A percentile compares a stretch with the other conserved stretches of the same genome.
These are phyloP conservation scores for Tethya wilhelma DNA, from an alignment of 37 sponge, comb jelly and placozoan genomes.

Conservation along the genomic window DNA sequence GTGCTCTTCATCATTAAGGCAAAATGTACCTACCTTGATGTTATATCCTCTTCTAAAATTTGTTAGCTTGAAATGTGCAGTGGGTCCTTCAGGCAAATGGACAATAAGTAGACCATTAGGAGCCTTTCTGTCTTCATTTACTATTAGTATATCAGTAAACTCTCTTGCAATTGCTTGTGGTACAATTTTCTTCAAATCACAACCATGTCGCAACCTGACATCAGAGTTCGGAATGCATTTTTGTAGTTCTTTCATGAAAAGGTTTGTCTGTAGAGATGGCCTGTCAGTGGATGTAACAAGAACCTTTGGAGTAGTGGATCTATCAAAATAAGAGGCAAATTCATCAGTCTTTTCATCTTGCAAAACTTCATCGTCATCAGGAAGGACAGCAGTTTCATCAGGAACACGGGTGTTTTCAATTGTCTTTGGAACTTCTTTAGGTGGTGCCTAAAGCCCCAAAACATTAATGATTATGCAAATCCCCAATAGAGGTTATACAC, in stretches of 20 bases:
- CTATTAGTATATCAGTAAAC: slow-evolving; percentile 82
- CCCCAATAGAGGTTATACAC: no score
- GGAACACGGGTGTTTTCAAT: slow-evolving; percentile 83
- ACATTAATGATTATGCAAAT: not conserved
- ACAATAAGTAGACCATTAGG: slow-evolving; percentile 93
- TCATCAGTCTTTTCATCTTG: slow-evolving; percentile 93
- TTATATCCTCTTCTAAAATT: slow-evolving; percentile 75
- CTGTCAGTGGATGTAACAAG: slow-evolving; percentile 76
- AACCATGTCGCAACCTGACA: slow-evolving; percentile 57
- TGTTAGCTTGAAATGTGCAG: slow-evolving; percentile 94
- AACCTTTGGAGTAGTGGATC: slow-evolving; percentile 75
- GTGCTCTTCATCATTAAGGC: no score
- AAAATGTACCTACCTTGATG: slow-evolving; percentile 85
- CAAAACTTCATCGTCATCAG: slow-evolving; percentile 85
- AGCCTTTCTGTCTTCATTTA: slow-evolving; percentile 91
- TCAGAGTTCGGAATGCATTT: slow-evolving; percentile 92
- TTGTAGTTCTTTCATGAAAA: slow-evolving; percentile 78
- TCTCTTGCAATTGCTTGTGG: slow-evolving; percentile 65
- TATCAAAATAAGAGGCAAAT: slow-evolving; percentile 83
- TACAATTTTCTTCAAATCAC: slow-evolving; percentile 83
- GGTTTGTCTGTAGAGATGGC: slow-evolving; percentile 60
- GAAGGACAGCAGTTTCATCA: slow-evolving; percentile 84
- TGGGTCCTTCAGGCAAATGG: slow-evolving; percentile 97
- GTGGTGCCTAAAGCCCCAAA: slow-evolving; percentile 47
- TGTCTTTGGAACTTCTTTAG: slow-evolving; percentile 85